These are phyloP conservation scores for Drosophila demipolita DNA, from an alignment of 2,888 invertebrate genomes.

Conservation along the genomic window DNA sequence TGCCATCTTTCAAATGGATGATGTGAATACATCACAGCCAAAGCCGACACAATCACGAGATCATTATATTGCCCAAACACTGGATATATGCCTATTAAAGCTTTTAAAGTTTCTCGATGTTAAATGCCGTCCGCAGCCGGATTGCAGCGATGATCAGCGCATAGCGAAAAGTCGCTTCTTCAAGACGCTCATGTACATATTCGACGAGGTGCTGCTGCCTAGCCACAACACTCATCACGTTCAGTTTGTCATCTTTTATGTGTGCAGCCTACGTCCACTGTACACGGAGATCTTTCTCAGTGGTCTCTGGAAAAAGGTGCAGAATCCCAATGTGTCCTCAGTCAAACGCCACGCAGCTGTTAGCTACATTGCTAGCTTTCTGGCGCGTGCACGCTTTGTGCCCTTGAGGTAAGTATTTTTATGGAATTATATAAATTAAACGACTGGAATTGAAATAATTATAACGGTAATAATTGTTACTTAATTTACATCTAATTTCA, in stretches of 20 bases:
- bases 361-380: slow-evolving; percentile 91
- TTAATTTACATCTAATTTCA: slow-evolving; percentile 79
- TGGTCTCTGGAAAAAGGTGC: slow-evolving; percentile 91
- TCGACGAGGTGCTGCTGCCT: slow-evolving; percentile 92
- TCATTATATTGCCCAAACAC: slow-evolving; percentile 87
- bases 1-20: slow-evolving; percentile 83
- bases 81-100: slow-evolving; percentile 92
- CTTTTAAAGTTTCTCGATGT: slow-evolving; percentile 88
- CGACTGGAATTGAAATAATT: not conserved
- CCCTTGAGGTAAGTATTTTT: slow-evolving; percentile 86
- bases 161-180: slow-evolving; percentile 86
- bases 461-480: not conserved
- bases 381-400: slow-evolving; percentile 89
- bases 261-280: slow-evolving; percentile 88
- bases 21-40: slow-evolving; percentile 22
- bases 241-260: slow-evolving; percentile 91
- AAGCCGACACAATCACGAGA: slow-evolving; percentile 81
- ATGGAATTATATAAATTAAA: not conserved
- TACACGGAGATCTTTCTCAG: slow-evolving; percentile 88
- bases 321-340: slow-evolving; percentile 88
- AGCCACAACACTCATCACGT: slow-evolving; percentile 93
- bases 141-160: slow-evolving; percentile 80
- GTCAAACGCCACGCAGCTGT: slow-evolving; percentile 89
- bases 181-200: slow-evolving; percentile 88
- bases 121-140: slow-evolving; percentile 57